Conservation (phyloP, 2,797 vertebrate genomes). For the Acrossocheilus fasciatus region DNA sequence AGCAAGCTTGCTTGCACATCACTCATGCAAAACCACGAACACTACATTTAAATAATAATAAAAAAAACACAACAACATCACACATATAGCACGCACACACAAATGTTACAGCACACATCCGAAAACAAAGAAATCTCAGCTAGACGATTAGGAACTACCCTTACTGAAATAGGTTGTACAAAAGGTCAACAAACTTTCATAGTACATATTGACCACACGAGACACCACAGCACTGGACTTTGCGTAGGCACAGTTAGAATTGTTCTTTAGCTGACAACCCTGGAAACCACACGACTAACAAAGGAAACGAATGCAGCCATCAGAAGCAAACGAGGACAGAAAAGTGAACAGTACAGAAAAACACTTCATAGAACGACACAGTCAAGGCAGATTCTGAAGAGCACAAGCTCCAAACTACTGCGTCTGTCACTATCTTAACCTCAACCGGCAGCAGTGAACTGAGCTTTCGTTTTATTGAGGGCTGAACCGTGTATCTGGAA, state of each 20-base stretch:
- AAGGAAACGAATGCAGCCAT: conserved; percentile 75
- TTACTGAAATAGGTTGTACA: conserved; percentile 33
- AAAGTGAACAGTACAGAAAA: conserved; percentile 78
- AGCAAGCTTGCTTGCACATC: conserved; percentile 8
- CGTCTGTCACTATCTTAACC: conserved; percentile 42
- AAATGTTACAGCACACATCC: conserved; percentile 52
- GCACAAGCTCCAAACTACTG: conserved; percentile 60
- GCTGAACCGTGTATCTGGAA: conserved; percentile 69
- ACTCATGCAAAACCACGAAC: conserved; percentile 68
- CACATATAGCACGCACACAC: conserved; percentile 62
- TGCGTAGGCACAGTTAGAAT: conserved; percentile 82
- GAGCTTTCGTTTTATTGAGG: conserved; percentile 64
- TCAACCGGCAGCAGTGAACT: conserved; percentile 1
- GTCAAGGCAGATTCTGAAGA: conserved; percentile 81
- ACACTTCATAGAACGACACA: conserved; percentile 76
- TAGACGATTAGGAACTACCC: conserved; percentile 32
- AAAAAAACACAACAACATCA: conserved; percentile 41
- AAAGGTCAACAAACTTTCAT: not conserved
- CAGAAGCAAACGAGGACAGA: conserved; percentile 77
- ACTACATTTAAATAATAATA: conserved; percentile 32
- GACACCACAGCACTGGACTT: conserved; percentile 77
- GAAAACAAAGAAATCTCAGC: conserved; percentile 64
- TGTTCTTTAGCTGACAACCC: conserved; percentile 77
- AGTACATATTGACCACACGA: conserved; percentile 55
- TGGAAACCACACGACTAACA: conserved; percentile 82